These are phyloP conservation scores for Branchinecta lindahli DNA, from an alignment of 1,140 invertebrate genomes.

Conservation along the genomic window DNA sequence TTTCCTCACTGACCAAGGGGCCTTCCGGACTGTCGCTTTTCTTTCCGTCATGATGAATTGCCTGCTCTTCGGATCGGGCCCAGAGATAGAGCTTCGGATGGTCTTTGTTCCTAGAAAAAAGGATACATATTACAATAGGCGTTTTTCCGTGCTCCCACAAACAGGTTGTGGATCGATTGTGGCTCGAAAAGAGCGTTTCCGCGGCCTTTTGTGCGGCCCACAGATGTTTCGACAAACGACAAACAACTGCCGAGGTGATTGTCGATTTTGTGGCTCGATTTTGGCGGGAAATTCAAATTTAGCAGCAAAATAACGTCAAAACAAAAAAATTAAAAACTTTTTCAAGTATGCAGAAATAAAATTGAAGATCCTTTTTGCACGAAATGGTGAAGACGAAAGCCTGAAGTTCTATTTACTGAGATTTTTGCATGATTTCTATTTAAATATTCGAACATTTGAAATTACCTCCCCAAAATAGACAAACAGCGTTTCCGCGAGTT, in stretches of 20 bases:
- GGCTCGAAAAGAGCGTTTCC: too few species aligned
- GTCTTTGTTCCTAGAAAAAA: neutral
- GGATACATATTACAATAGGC: neutral
- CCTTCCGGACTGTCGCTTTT: neutral
- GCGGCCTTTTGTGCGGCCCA: too few species aligned
- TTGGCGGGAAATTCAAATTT: too few species aligned
- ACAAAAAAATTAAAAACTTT: too few species aligned
- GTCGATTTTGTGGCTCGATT: too few species aligned
- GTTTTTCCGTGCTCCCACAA: neutral
- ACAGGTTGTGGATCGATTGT: too few species aligned
- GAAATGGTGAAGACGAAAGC: too few species aligned
- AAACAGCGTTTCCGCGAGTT: neutral
- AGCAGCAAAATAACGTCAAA: too few species aligned
- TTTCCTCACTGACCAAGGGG: neutral
- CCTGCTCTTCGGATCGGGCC: neutral
- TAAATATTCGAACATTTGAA: neutral
- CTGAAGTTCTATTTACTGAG: neutral
- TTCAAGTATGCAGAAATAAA: too few species aligned
- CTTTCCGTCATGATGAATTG: neutral
- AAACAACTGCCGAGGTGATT: too few species aligned
- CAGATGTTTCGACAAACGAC: too few species aligned
- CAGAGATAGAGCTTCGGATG: slow-evolving; percentile 2
- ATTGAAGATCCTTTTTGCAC: too few species aligned
- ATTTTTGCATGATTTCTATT: neutral
- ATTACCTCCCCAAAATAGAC: neutral